These are phyloP conservation scores for Aromia moschata DNA, from an alignment of 2,888 invertebrate species.

Conservation along the genomic window DNA sequence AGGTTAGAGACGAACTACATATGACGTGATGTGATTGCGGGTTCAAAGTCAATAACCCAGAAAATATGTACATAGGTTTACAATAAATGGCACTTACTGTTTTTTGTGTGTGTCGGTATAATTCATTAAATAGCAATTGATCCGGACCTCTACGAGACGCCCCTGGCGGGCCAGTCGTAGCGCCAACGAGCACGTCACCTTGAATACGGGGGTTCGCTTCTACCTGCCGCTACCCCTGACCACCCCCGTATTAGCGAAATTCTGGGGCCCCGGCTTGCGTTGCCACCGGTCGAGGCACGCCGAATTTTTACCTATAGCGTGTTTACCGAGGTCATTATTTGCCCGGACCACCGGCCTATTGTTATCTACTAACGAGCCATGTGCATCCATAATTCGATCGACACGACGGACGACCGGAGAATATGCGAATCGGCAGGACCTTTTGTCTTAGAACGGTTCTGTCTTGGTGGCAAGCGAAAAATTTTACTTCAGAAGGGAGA, in stretches of 20 bases:
- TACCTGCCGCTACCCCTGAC: conserved; percentile 51
- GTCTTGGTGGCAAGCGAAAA: too few relatives aligned
- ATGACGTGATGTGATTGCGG: too few relatives aligned
- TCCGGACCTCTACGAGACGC: conserved; percentile 16
- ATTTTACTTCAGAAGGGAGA: too few relatives aligned
- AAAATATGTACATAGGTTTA: too few relatives aligned
- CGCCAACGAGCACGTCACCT: conserved; percentile 49
- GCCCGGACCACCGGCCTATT: conserved; percentile 31
- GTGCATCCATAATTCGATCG: conserved; percentile 45
- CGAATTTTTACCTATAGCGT: conserved; percentile 42
- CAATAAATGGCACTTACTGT: too few relatives aligned
- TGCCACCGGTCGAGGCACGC: conserved; percentile 13
- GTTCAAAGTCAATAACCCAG: too few relatives aligned
- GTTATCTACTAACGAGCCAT: conserved; percentile 45
- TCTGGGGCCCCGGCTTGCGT: conserved; percentile 28
- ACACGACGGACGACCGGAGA: too few relatives aligned
- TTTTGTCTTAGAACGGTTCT: too few relatives aligned
- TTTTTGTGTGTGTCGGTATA: too few relatives aligned
- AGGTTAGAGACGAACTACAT: too few relatives aligned
- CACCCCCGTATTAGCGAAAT: conserved; percentile 53
- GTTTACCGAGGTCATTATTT: conserved; percentile 43
- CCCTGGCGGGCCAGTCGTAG: conserved; percentile 20
- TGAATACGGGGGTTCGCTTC: conserved; percentile 52
- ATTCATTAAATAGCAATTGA: too few relatives aligned
- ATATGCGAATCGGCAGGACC: too few relatives aligned